Evolutionary conservation across 2,113 vertebrate species (phyloP), one percentile per base, ranked within the genome.

Genomic region (Mystacornis crossleyi): DNA sequence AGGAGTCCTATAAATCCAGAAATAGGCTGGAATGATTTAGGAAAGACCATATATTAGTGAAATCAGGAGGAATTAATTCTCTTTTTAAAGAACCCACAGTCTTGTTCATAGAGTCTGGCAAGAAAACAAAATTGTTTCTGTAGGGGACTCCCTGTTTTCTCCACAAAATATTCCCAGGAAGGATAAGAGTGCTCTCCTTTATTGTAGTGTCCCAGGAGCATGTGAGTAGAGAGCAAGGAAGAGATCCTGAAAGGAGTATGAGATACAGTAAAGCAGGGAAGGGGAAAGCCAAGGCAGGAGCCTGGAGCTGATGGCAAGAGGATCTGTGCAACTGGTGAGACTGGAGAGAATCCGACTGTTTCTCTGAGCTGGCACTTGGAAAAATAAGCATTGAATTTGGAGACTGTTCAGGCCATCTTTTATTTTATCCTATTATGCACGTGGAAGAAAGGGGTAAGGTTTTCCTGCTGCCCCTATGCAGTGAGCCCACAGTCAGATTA

Each of bases 221-320:
- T 5, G 18, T 70, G 28, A 66, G 17, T 6, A 23, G 62, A 38
- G 28, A 73, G 18, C 17, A 57, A 86, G 45, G 58, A 91, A 25
- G 21, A 50, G 20, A 70, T 81, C 6, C 15, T 4, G 1, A 38
- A 4, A 9, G 28, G 28, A 48, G 3, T 31, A 40, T 4, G 1
- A 20, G 9, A 2, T 20, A 13, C 0, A 20, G 24, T 3, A 12
- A 34, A 48, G 29, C 12, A 51, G 3, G 6, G 31, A 34, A 12
- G 62, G 48, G 14, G 57, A 58, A 53, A 84, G 28, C 13, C 53
- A 61, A 48, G 31, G 13, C 29, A 54, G 16, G 6, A 21, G 8
- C 26, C 43, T 53, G 29, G 72, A 66, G 21, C 2, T 66, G 36
- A 42, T 62, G n/a, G 19, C 28, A 66, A 75, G 9, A 23, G 5